Conservation (phyloP, 2,797 vertebrate species). For the Gallinago stenura region DNA sequence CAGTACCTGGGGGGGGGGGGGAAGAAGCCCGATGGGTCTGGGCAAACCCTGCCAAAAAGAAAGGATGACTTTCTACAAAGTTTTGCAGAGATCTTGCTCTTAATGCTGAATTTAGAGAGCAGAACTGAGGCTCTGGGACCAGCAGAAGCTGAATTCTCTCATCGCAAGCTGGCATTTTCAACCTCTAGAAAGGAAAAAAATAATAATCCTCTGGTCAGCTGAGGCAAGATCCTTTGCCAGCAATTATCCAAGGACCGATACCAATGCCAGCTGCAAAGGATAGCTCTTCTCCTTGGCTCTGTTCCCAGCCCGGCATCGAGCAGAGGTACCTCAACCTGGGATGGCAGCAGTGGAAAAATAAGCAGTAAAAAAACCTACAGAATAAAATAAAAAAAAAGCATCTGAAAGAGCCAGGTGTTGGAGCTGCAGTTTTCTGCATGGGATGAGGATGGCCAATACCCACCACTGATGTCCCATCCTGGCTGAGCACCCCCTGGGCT, state of each 20-base stretch:
- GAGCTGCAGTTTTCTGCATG: neutral
- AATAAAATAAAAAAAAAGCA: neutral
- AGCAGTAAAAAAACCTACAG: neutral
- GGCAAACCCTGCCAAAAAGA: neutral
- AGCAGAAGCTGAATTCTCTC: neutral
- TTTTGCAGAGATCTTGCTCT: neutral
- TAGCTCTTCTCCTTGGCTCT: neutral
- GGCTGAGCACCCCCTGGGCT: neutral
- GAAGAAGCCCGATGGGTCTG: neutral
- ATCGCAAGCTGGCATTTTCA: neutral
- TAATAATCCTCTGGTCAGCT: neutral
- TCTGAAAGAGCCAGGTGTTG: neutral
- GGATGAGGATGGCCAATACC: fast-evolving
- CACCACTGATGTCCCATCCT: fast-evolving
- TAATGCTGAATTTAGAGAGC: neutral
- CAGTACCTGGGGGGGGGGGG: too few relatives aligned
- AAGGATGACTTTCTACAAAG: fast-evolving
- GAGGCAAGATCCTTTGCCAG: neutral
- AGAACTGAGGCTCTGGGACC: neutral
- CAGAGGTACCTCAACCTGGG: neutral
- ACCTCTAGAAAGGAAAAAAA: neutral
- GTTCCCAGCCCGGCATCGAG: neutral
- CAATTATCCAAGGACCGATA: neutral
- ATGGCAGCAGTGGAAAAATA: neutral
- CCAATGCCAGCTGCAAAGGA: neutral